phyloP scores from a whole-genome alignment of 2,888 invertebrate genomes.

The Oscheius sp. region DNA sequence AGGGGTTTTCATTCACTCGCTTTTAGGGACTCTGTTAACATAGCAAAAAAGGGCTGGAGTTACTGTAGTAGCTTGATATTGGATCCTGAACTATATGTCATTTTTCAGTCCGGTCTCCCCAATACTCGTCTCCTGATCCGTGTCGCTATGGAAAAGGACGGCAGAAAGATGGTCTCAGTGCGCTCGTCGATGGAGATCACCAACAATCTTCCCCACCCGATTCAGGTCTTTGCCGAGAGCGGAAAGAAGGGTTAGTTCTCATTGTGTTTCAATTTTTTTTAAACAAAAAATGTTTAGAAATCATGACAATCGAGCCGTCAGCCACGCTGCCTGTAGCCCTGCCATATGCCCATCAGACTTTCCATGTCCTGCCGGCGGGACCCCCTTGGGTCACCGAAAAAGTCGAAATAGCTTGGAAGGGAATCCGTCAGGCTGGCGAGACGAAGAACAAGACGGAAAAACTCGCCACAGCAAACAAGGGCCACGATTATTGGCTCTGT shows the following conservation, averaged over 20 bases:
- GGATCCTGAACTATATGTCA: neutral
- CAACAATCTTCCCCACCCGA: slow-evolving; percentile 56
- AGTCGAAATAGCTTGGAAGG: slow-evolving; percentile 49
- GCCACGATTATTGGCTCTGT: slow-evolving; percentile 77
- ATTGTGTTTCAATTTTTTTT: slow-evolving; percentile 1
- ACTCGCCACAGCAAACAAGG: slow-evolving; percentile 40
- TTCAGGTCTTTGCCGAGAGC: slow-evolving; percentile 51
- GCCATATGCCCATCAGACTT: slow-evolving; percentile 36
- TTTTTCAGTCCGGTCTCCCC: slow-evolving; percentile 41
- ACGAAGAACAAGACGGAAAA: slow-evolving; percentile 45
- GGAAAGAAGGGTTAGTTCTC: slow-evolving; percentile 26
- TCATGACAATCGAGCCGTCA: slow-evolving; percentile 36
- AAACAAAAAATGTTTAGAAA: slow-evolving; percentile 16
- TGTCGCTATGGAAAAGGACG: slow-evolving; percentile 90
- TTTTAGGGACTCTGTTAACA: too few relatives aligned
- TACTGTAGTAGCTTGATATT: too few relatives aligned
- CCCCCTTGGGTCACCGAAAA: slow-evolving; percentile 21
- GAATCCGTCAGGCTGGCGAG: slow-evolving; percentile 47
- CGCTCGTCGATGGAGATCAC: slow-evolving; percentile 86
- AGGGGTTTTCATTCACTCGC: too few relatives aligned
- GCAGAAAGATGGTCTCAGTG: slow-evolving; percentile 90
- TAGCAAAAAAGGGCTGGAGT: too few relatives aligned
- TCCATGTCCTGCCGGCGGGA: slow-evolving; percentile 32
- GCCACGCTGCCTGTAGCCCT: slow-evolving; percentile 23
- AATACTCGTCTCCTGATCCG: slow-evolving; percentile 89